Conservation (phyloP, 53 echinoderm and acorn worm genomes). For the Luidia sarsii region DNA sequence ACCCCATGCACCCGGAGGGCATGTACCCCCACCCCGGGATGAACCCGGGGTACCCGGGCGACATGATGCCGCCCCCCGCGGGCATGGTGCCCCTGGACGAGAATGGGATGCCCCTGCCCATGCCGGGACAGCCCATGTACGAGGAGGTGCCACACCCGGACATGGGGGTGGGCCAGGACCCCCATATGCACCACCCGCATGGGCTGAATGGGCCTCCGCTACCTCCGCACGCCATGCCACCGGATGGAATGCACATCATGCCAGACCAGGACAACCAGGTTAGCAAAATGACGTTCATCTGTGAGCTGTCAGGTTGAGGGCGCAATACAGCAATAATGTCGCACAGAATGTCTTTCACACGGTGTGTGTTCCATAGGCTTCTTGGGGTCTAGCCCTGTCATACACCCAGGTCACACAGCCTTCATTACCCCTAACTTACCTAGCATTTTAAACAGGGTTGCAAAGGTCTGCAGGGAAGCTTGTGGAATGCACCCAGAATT, state of each 20-base stretch:
- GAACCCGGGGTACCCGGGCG: constrained; percentile 56
- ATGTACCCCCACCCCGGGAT: constrained; percentile 53
- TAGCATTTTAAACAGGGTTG: no score
- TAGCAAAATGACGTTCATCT: no score
- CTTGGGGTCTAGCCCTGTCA: no score
- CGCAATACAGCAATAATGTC: no score
- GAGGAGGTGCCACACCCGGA: constrained; percentile 10
- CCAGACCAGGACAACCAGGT: constrained; percentile 34
- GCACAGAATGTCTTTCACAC: no score
- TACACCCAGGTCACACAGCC: no score
- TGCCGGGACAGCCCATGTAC: constrained; percentile 42
- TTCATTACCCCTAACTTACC: no score
- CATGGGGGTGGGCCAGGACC: constrained; percentile 8
- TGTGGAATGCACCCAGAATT: no score
- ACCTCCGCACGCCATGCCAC: constrained; percentile 16
- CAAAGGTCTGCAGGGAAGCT: no score
- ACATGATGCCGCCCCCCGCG: constrained; percentile 55
- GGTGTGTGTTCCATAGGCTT: no score
- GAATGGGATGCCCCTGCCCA: constrained; percentile 48
- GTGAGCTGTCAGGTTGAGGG: no score
- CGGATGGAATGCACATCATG: constrained; percentile 34
- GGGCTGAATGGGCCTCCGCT: constrained; percentile 18
- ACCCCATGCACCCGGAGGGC: constrained; percentile 51
- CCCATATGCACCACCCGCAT: constrained; percentile 18
- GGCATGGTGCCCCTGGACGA: constrained; percentile 60